Conservation (phyloP, 2,888 invertebrate genomes). For the Orthosia incerta region DNA sequence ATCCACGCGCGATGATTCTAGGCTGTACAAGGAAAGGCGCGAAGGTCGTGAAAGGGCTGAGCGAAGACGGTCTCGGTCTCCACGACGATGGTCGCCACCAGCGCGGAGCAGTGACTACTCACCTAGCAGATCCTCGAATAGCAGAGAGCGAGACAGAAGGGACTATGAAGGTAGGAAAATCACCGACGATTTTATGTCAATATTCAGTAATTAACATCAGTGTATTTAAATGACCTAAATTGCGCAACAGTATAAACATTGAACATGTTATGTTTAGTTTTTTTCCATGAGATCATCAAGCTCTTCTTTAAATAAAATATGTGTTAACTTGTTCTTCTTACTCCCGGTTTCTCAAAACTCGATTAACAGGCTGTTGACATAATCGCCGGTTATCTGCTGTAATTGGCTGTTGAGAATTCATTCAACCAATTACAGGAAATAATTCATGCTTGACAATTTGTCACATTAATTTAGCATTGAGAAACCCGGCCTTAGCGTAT, state of each 20-base stretch:
- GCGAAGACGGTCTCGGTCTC: conserved; percentile 76
- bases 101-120: conserved; percentile 67
- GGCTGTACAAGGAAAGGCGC: conserved; percentile 77
- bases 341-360: too few species aligned
- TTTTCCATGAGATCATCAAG: conserved; percentile 17
- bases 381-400: too few species aligned
- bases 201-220: not conserved
- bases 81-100: conserved; percentile 74
- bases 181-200: not conserved
- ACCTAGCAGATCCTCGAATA: conserved; percentile 67
- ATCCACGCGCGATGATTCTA: conserved; percentile 91
- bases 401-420: too few species aligned
- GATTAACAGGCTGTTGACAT: too few species aligned
- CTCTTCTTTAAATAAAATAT: not conserved
- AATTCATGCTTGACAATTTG: too few species aligned
- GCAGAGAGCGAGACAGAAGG: conserved; percentile 71
- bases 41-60: conserved; percentile 65
- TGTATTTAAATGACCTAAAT: conserved; percentile 28
- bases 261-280: conserved; percentile 1
- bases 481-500: too few species aligned
- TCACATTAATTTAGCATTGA: too few species aligned
- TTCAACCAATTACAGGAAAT: too few species aligned
- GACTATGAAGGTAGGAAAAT: conserved; percentile 54
- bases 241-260: conserved; percentile 28
- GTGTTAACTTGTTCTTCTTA: too few species aligned